Conservation (phyloP, 2,797 vertebrate genomes). For the Rhabdophis nuchalis region DNA sequence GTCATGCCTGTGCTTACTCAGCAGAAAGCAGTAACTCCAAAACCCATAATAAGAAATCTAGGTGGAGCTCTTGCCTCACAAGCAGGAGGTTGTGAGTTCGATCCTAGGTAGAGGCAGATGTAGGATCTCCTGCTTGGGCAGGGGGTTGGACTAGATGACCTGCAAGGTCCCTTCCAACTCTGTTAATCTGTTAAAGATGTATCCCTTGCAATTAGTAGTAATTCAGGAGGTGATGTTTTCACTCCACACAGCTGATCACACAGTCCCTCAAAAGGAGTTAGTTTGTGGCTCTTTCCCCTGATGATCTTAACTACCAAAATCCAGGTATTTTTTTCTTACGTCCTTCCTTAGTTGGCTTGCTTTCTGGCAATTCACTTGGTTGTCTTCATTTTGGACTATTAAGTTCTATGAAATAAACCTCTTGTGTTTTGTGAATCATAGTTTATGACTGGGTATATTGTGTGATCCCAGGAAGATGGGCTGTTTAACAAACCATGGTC, state of each 20-base stretch:
- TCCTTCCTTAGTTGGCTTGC: not conserved
- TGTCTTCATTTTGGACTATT: not conserved
- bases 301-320: not conserved
- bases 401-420: not conserved
- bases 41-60: not conserved
- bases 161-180: too few species aligned
- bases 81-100: too few species aligned
- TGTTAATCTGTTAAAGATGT: too few species aligned
- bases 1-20: not conserved
- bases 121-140: too few species aligned
- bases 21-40: not conserved
- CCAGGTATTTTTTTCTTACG: not conserved
- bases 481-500: not conserved
- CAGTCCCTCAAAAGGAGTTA: not conserved
- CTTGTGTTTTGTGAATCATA: not conserved
- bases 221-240: not conserved
- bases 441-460: not conserved
- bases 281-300: not conserved
- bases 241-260: not conserved
- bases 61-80: too few species aligned
- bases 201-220: not conserved
- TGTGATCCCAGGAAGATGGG: not conserved
- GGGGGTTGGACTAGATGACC: too few species aligned
- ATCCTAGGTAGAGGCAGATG: too few species aligned
- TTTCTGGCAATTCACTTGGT: not conserved